Evolutionary conservation across 2,113 vertebrate species (phyloP).

Genomic region (Varanus salvator): DNA sequence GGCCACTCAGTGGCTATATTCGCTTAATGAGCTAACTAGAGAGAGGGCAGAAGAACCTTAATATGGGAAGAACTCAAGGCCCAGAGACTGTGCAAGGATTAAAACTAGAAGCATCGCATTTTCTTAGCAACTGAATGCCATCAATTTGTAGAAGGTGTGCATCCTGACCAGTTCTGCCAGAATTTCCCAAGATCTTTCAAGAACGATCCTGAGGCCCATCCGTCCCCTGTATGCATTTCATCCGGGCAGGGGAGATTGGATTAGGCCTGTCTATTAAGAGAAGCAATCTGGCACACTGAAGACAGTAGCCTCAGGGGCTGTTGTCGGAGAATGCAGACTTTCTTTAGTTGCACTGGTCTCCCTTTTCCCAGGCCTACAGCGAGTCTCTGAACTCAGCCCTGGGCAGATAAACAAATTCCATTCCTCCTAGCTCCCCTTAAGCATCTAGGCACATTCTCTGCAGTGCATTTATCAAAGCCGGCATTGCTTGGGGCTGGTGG

Average conservation of each 20-base stretch:
- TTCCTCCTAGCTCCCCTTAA: slow-evolving; percentile 42
- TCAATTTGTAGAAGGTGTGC: background rate
- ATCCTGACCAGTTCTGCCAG: too few species aligned
- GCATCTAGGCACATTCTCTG: slow-evolving; percentile 4
- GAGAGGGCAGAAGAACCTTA: background rate
- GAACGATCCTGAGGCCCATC: background rate
- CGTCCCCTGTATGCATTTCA: background rate
- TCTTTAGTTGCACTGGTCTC: slow-evolving; percentile 50
- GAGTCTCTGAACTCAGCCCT: slow-evolving; percentile 37
- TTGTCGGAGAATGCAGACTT: slow-evolving; percentile 55
- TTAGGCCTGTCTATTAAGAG: slow-evolving; percentile 38
- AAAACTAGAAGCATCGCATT: background rate
- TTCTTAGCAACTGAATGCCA: background rate
- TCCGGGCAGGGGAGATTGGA: background rate
- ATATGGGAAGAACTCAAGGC: background rate
- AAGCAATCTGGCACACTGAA: slow-evolving; percentile 48
- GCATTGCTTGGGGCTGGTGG: slow-evolving; percentile 27
- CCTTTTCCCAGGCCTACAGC: slow-evolving; percentile 48
- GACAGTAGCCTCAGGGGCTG: slow-evolving; percentile 41
- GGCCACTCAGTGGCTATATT: background rate
- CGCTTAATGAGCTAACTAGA: background rate
- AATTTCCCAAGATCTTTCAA: background rate
- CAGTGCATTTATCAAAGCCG: background rate
- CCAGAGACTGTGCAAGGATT: background rate
- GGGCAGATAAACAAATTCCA: slow-evolving; percentile 58